Base-by-base conservation (phyloP, 2,888 invertebrate species). In the Cetonia aurata region DNA sequence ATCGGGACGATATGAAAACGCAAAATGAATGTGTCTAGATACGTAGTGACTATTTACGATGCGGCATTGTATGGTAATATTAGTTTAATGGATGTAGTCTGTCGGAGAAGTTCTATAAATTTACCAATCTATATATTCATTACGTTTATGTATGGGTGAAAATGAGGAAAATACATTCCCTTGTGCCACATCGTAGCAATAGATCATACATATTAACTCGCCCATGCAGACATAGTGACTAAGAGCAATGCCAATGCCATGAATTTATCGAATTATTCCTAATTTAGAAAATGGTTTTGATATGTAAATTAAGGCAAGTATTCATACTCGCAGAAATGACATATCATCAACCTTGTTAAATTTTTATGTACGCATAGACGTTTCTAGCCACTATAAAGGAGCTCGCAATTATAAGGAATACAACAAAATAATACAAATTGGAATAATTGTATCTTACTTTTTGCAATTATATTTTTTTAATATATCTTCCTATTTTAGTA, bases 21-120 rank as follows among this genome's bases (percentile, higher is more conserved):
- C 62, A 48, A 62, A 62, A 62, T 62, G 31, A 62, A 62, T 62
- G 62, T 50, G 62, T 62, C 62, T 62, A 48, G 62, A 62, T 33
- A 62, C 48, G 62, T 25, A 25, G 25, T 31, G 13, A 46, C 62
- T 48, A 48, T 48, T 62, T 48, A 62, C 62, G 48, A 62, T 62
- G 62, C 48, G 33, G 62, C 62, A 62, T 62, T 62, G 62, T 62
- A 62, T 62, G 62, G 46, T 62, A 62, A 62, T 62, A 62, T 48
- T 62, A 62, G 33, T n/a, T 31, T 62, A 48, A 62, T 62, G 44
- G 62, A 62, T 62, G 48, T 48, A 48, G 62, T 62, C 62, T 62
- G 48, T 62, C 62, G 62, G 62, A 31, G 4, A 62, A 62, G 62
- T 46, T n/a, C 48, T 62, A 62, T 62, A 62, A 62, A 62, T 62